Percentiles rank a stretch among this genome's conserved stretches.
Evolutionary conservation across 1,140 invertebrate genomes (phyloP).

Genomic region (Leptinotarsa undecemlineata): DNA sequence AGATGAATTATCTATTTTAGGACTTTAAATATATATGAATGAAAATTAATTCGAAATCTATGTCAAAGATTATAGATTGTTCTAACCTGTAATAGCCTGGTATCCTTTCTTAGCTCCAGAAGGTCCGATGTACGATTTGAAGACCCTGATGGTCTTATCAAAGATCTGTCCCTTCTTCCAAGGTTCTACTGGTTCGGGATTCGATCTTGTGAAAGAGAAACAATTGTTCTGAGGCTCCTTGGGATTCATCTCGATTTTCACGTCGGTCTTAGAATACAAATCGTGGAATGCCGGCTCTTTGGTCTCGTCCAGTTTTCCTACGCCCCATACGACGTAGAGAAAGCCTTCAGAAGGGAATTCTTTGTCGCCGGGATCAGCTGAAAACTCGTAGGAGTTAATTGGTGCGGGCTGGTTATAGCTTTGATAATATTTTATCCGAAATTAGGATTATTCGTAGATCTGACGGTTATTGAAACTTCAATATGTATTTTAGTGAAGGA

Average conservation of each 20-base stretch:
- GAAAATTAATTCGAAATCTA: neutral
- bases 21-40: too few species aligned
- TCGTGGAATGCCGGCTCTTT: conserved; percentile 85
- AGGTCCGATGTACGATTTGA: conserved; percentile 79
- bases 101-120: conserved; percentile 77
- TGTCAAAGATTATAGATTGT: too few species aligned
- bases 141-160: conserved; percentile 76
- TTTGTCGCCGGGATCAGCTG: conserved; percentile 79
- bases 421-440: too few species aligned
- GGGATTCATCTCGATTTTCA: conserved; percentile 69
- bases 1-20: too few species aligned
- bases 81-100: conserved; percentile 70
- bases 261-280: conserved; percentile 72
- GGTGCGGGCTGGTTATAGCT: too few species aligned
- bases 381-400: conserved; percentile 35
- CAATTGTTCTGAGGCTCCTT: conserved; percentile 69
- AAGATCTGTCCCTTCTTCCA: conserved; percentile 81
- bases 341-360: conserved; percentile 69
- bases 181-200: conserved; percentile 57
- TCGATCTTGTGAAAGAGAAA: conserved; percentile 67
- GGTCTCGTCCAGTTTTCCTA: conserved; percentile 77
- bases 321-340: conserved; percentile 80
- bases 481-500: too few species aligned
- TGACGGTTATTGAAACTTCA: too few species aligned
- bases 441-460: too few species aligned